Evolutionary conservation across 2,888 invertebrate species (phyloP), one percentile per base, ranked within the genome.

Genomic region (Pilophorus perplexus): DNA sequence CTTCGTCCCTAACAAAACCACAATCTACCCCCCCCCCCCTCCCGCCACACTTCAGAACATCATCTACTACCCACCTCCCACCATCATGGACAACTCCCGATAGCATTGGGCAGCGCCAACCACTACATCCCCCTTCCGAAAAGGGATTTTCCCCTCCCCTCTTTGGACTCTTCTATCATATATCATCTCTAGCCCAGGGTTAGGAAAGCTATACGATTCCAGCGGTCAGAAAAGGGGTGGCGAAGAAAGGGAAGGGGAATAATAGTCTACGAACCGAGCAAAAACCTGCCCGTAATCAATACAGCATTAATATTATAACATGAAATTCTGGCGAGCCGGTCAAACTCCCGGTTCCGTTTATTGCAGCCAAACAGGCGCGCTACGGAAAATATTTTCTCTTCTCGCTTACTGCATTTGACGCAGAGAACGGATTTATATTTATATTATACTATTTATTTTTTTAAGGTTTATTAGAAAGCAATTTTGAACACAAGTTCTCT

Each of bases 241-340:
- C 14, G 40, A 12, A 8, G 14, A n/a, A 6, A n/a, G 42, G 6
- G 12, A 20, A 2, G 42, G 14, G 12, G 12, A 46, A 46, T 25
- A 23, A 46, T 23, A 46, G 46, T 20, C 44, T 20, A 1, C 23
- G 23, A 23, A 14, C 23, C n/a, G 46, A 46, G 46, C n/a, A n/a
- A n/a, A n/a, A n/a, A n/a, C 12, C 23, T 46, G 46, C 46, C 46
- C 46, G 23, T 46, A 46, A 46, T 46, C 46, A 46, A 46, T 46
- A 46, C 14, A 22, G 22, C 46, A 46, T 46, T 22, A 46, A 46
- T 46, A 46, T 46, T 46, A 46, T 46, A 46, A 46, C 46, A 25
- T 46, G 12, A 25, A 23, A n/a, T n/a, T n/a, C n/a, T n/a, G n/a
- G n/a, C n/a, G n/a, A n/a, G n/a, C n/a, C n/a, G n/a, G n/a, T n/a